phyloP scores from a whole-genome alignment of 2,797 vertebrate species.

The Acrossocheilus fasciatus region DNA sequence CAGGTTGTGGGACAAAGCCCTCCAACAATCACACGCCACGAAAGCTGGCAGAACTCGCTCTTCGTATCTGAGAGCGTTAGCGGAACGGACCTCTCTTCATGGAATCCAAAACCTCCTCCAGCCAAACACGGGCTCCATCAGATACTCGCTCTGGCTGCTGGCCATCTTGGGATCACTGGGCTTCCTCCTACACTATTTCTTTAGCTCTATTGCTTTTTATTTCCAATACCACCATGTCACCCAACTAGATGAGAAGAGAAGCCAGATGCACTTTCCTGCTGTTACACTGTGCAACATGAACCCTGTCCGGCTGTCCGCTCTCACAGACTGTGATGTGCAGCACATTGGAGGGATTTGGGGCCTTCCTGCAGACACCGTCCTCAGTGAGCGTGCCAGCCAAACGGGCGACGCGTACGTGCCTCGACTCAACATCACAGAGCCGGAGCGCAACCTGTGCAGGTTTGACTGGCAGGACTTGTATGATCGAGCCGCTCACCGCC shows the following conservation, averaged over 20 bases:
- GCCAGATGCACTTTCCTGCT: constrained; percentile 55
- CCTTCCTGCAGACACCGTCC: not conserved
- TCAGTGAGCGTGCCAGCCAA: not conserved
- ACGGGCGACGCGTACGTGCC: not conserved
- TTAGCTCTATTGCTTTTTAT: constrained; percentile 38
- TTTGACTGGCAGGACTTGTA: constrained; percentile 64
- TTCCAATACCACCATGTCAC: constrained; percentile 59
- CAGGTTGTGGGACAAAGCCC: not conserved
- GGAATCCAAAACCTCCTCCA: constrained; percentile 51
- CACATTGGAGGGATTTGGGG: constrained; percentile 49
- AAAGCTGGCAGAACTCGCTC: not conserved
- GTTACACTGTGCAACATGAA: constrained; percentile 62
- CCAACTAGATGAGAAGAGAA: constrained; percentile 51
- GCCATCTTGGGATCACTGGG: constrained; percentile 50
- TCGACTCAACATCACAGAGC: constrained; percentile 1
- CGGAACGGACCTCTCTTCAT: constrained; percentile 51
- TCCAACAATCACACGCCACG: not conserved
- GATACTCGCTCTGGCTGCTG: constrained; percentile 49
- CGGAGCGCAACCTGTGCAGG: constrained; percentile 16
- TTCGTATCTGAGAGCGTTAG: constrained; percentile 46
- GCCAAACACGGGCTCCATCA: constrained; percentile 45
- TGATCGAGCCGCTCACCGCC: constrained; percentile 61
- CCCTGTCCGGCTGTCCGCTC: constrained; percentile 50
- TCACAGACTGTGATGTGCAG: constrained; percentile 54
- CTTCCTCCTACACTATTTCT: constrained; percentile 51